These are phyloP conservation scores for Vultur gryphus DNA, from an alignment of 2,797 vertebrate species.

Conservation along the genomic window DNA sequence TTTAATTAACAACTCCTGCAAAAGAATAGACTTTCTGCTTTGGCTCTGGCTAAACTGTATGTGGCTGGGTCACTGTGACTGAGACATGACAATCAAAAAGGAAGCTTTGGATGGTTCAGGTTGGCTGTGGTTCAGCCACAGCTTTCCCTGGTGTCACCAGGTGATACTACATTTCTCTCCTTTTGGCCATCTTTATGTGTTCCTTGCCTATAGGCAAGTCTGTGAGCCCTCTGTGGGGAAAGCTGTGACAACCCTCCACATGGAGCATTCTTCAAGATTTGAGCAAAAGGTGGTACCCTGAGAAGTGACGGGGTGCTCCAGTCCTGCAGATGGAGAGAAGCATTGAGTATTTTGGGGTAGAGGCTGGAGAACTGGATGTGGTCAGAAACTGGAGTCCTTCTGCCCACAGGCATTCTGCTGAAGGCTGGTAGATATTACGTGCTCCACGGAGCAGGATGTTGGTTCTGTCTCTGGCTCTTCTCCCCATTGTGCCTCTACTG, in stretches of 20 bases:
- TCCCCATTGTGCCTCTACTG: fast-evolving
- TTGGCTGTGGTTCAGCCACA: background rate
- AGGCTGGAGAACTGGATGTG: background rate
- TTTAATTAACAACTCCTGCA: constrained; percentile 31
- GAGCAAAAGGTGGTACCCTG: background rate
- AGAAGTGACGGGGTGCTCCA: background rate
- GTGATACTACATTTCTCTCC: background rate
- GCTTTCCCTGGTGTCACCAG: background rate
- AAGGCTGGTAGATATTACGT: background rate
- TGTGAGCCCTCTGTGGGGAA: background rate
- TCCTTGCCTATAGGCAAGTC: background rate
- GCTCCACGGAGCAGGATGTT: fast-evolving
- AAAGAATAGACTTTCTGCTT: background rate
- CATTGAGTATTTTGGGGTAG: background rate
- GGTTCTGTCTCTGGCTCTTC: background rate
- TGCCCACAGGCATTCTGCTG: background rate
- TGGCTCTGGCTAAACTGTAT: background rate
- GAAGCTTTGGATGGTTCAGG: background rate
- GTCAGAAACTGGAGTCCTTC: background rate
- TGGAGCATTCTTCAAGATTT: background rate
- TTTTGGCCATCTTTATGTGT: background rate
- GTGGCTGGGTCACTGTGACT: background rate
- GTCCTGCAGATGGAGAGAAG: background rate
- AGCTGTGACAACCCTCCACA: background rate
- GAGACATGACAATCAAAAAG: background rate